phyloP scores from a whole-genome alignment of 2,888 invertebrate species.

The Lepeophtheirus nordmannii region DNA sequence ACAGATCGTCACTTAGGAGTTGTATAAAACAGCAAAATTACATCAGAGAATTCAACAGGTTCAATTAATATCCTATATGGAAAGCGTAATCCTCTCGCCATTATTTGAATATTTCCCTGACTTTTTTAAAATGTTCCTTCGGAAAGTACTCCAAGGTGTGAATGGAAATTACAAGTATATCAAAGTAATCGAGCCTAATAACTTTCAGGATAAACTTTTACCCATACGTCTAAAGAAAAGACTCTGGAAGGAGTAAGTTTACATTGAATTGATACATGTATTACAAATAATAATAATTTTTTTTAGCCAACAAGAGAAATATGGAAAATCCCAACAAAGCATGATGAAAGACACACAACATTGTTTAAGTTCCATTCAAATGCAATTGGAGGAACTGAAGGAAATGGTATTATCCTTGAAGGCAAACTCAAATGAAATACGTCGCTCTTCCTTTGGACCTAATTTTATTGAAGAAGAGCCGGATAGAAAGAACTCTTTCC shows the following conservation, averaged over 20 bases:
- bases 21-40: constrained; percentile 11
- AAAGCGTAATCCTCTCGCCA: constrained; percentile 53
- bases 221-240: not conserved
- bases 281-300: not conserved
- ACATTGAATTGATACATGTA: not conserved
- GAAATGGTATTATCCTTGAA: not conserved
- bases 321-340: not conserved
- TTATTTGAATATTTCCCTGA: constrained; percentile 4
- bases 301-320: not conserved
- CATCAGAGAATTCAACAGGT: constrained; percentile 21
- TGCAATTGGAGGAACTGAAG: not conserved
- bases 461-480: not conserved
- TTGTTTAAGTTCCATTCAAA: not conserved
- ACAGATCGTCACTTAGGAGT: not conserved
- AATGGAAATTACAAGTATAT: not conserved
- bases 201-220: not conserved
- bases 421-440: too few relatives aligned
- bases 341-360: not conserved
- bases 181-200: not conserved
- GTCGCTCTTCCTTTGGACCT: too few relatives aligned
- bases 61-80: constrained; percentile 60
- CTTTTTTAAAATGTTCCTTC: constrained; percentile 5
- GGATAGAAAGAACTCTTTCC: not conserved
- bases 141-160: constrained; percentile 4
- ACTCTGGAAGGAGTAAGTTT: not conserved